phyloP scores from a whole-genome alignment of 2,113 vertebrate genomes.

The Menidia beryllina region DNA sequence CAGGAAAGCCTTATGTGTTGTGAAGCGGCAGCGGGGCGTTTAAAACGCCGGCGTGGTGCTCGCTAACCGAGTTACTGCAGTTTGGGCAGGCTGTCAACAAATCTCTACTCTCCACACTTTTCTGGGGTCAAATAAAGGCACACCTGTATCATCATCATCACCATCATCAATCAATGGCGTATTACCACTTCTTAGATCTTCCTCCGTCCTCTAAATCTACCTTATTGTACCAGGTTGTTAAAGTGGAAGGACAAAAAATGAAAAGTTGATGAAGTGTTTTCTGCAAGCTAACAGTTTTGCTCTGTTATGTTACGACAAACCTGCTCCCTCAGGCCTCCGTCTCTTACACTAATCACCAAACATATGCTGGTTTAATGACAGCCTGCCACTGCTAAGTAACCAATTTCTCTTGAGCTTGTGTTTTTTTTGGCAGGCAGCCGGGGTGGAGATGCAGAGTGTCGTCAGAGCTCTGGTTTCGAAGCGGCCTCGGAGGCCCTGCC shows the following conservation, averaged over 20 bases:
- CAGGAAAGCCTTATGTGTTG: conserved; percentile 58
- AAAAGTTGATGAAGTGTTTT: conserved; percentile 46
- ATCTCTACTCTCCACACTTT: conserved; percentile 9
- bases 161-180: conserved; percentile 10
- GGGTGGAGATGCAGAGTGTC: conserved; percentile 35
- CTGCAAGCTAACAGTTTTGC: conserved; percentile 12
- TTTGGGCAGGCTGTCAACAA: conserved; percentile 52
- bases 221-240: conserved; percentile 29
- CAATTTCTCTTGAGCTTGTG: conserved; percentile 55
- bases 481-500: conserved; percentile 23
- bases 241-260: conserved; percentile 29
- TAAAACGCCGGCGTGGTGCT: conserved; percentile 48
- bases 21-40: conserved; percentile 46
- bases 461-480: conserved; percentile 54
- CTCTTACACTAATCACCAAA: conserved; percentile 55
- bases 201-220: conserved; percentile 8
- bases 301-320: conserved; percentile 35
- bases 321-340: conserved; percentile 20
- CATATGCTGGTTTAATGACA: conserved; percentile 65
- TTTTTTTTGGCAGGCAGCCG: conserved; percentile 47
- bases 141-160: conserved; percentile 2
- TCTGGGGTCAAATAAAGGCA: conserved; percentile 24
- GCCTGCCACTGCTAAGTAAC: conserved; percentile 55
- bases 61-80: conserved; percentile 46
- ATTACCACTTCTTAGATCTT: conserved; percentile 16